Conservation (phyloP, 2,797 vertebrate species). For the Sardinella longiceps region DNA sequence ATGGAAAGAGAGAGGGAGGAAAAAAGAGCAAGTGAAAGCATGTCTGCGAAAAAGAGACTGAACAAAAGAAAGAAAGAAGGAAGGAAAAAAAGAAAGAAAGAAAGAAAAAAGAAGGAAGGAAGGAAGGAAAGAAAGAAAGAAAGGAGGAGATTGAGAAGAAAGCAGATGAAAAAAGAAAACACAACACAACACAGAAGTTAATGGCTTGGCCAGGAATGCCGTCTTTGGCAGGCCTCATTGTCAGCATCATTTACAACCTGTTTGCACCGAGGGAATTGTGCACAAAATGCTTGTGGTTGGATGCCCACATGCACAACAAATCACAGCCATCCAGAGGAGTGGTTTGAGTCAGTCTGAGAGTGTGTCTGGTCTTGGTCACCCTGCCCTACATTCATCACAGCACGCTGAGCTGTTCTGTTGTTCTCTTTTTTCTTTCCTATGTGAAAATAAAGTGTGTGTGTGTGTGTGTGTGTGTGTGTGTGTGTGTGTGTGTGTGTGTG, state of each 20-base stretch:
- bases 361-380: slow-evolving; percentile 45
- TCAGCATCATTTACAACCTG: slow-evolving; percentile 39
- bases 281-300: slow-evolving; percentile 46
- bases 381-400: slow-evolving; percentile 48
- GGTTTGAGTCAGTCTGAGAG: slow-evolving; percentile 50
- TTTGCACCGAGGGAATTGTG: slow-evolving; percentile 42
- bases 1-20: slow-evolving; percentile 25
- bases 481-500: neutral
- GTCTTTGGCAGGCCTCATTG: slow-evolving; percentile 26
- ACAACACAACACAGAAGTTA: slow-evolving; percentile 40
- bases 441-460: slow-evolving; percentile 18
- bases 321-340: slow-evolving; percentile 39
- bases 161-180: neutral
- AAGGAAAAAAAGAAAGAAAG: slow-evolving; percentile 27
- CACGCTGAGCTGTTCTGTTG: neutral
- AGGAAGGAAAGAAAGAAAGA: neutral
- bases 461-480: slow-evolving; percentile 32
- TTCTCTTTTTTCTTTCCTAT: slow-evolving; percentile 25
- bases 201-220: slow-evolving; percentile 47
- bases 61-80: neutral
- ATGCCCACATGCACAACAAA: slow-evolving; percentile 43
- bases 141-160: neutral
- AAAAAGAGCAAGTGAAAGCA: neutral
- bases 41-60: neutral
- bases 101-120: neutral